Conservation (phyloP, 2,113 vertebrate species). For the Trochalopteron elliotii region DNA sequence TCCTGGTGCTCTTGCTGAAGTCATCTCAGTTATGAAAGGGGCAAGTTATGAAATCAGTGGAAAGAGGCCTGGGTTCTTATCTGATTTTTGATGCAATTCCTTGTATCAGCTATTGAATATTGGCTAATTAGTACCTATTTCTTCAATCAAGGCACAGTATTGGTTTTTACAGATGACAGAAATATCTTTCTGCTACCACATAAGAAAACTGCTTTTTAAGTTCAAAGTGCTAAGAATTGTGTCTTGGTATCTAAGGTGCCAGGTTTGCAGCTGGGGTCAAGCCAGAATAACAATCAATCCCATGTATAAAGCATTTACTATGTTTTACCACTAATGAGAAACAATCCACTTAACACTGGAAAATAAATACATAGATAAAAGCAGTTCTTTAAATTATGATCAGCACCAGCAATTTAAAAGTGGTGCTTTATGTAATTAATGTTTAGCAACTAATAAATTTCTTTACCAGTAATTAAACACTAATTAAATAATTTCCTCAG, state of each 20-base stretch:
- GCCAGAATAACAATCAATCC: neutral
- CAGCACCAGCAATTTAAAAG: neutral
- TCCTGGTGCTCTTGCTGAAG: neutral
- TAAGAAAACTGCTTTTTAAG: neutral
- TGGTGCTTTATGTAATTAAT: conserved; percentile 50
- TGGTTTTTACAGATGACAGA: neutral
- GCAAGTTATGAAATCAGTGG: neutral
- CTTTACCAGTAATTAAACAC: conserved; percentile 30
- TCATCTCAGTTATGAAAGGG: neutral
- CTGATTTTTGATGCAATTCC: neutral
- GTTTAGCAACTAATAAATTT: conserved; percentile 32
- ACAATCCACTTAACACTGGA: neutral
- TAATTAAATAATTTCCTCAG: conserved; percentile 52
- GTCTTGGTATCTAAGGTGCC: neutral
- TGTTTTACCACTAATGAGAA: neutral
- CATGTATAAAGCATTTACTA: neutral
- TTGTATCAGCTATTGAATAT: neutral
- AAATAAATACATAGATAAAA: conserved; percentile 37
- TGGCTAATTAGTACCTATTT: neutral
- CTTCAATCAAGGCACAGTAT: neutral
- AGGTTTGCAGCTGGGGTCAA: neutral
- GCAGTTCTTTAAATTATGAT: conserved; percentile 1
- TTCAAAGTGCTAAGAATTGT: neutral
- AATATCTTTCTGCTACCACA: neutral
- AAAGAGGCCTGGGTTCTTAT: neutral